Conservation (phyloP, 2,113 vertebrate species). For the Oreochromis spilurus region DNA sequence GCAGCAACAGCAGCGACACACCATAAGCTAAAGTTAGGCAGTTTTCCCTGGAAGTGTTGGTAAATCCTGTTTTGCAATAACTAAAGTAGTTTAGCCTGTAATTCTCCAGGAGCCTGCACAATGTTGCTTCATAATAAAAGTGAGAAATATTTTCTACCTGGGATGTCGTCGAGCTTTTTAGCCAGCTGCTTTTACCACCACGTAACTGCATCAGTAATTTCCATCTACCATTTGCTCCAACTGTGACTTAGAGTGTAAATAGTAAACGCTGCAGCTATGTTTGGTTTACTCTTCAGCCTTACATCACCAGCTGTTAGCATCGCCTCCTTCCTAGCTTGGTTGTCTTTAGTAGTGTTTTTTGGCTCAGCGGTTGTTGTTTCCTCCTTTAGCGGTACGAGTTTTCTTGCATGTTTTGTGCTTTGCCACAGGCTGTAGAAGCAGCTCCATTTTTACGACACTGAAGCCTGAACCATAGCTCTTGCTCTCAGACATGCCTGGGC, state of each 20-base stretch:
- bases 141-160: neutral
- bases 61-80: neutral
- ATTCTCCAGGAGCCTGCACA: neutral
- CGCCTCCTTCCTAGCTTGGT: neutral
- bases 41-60: neutral
- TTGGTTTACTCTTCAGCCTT: neutral
- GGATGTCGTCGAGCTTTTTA: neutral
- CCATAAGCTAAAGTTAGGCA: neutral
- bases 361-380: neutral
- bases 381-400: accelerated
- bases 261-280: neutral
- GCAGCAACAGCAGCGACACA: neutral
- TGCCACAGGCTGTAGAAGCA: neutral
- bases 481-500: neutral
- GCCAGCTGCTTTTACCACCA: neutral
- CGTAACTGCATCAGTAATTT: neutral
- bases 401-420: neutral
- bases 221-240: neutral
- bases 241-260: neutral
- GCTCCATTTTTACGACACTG: neutral
- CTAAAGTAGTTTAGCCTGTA: neutral
- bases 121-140: neutral
- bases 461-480: neutral
- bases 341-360: neutral
- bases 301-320: neutral